Evolutionary conservation across 2,888 invertebrate genomes (phyloP), one percentile per base, ranked within the genome.

Genomic region (Octodonta nipae): DNA sequence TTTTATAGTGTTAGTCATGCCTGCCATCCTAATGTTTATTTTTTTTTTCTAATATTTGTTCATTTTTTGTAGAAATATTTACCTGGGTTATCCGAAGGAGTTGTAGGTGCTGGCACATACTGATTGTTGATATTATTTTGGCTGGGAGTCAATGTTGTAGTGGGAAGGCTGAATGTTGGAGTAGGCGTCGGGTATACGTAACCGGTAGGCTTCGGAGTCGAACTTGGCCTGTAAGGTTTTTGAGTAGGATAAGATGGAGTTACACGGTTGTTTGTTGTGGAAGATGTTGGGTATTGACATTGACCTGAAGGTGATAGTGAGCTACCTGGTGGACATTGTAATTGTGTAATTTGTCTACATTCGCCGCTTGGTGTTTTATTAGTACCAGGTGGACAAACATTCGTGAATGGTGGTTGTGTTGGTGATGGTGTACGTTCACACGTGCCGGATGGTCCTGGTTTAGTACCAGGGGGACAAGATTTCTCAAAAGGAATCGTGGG

Each of bases 121-220:
- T 43, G 42, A 31, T 46, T 41, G 39, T 42, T 43, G 32, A 41
- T 39, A 14, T 37, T 43, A 27, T 33, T 43, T 20, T 27, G 35
- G 34, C 26, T 35, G 30, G 28, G 32, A 12, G 13, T 22, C 26
- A 34, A 6, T 29, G 27, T 33, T 10, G 16, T 26, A 13, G 34
- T 28, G 13, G 40, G 37, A 27, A 37, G 40, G 8, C 29, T 29
- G 30, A 45, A 45, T 8, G 41, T 27, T 16, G 51, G 45, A n/a
- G 45, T 43, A 8, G 50, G 43, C 35, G 28, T 45, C 15, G 46
- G 40, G 25, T 54, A 55, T 17, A 34, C 34, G 38, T 52, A 54
- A 26, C 41, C 41, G 26, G 13, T 28, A 20, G 27, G 33, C 10
- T 15, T 29, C 25, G 34, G 28, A 13, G 34, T 34, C 27, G 16